Percentiles rank a stretch among this genome's conserved stretches.
These are phyloP conservation scores for Drosophila monieri DNA, from an alignment of 2,888 invertebrate genomes.

Conservation along the genomic window DNA sequence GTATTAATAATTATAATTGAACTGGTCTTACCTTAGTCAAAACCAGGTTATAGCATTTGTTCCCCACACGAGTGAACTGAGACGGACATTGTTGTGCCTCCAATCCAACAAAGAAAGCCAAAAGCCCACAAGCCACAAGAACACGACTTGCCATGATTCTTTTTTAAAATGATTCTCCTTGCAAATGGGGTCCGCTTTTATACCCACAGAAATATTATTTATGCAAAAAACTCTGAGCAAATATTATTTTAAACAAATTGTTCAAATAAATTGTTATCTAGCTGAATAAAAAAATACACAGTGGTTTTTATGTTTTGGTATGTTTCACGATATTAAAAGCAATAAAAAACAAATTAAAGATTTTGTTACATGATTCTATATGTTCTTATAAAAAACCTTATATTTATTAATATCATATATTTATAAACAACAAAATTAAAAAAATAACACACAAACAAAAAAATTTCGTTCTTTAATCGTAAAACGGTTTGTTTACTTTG, in stretches of 20 bases:
- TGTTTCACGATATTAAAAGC: no score
- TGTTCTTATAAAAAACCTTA: no score
- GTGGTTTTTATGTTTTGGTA: not conserved
- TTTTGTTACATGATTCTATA: no score
- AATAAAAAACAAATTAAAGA: no score
- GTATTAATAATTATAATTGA: no score
- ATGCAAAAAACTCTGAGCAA: not conserved
- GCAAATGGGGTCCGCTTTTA: not conserved
- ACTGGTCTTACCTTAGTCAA: not conserved
- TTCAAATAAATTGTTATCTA: not conserved
- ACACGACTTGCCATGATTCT: not conserved
- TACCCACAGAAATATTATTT: not conserved
- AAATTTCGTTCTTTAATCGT: no score
- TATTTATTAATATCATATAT: no score
- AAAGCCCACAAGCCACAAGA: not conserved
- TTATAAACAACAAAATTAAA: no score
- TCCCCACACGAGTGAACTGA: not conserved
- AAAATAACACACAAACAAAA: no score
- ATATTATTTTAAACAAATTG: not conserved
- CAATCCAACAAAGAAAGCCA: not conserved
- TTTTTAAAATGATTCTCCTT: not conserved
- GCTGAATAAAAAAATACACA: not conserved
- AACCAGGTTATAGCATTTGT: conserved; percentile 13
- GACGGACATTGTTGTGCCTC: not conserved
- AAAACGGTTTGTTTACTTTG: no score